Evolutionary conservation across 2,888 invertebrate species (phyloP), one percentile per base, ranked within the genome.

Genomic region (Erebia palarica): DNA sequence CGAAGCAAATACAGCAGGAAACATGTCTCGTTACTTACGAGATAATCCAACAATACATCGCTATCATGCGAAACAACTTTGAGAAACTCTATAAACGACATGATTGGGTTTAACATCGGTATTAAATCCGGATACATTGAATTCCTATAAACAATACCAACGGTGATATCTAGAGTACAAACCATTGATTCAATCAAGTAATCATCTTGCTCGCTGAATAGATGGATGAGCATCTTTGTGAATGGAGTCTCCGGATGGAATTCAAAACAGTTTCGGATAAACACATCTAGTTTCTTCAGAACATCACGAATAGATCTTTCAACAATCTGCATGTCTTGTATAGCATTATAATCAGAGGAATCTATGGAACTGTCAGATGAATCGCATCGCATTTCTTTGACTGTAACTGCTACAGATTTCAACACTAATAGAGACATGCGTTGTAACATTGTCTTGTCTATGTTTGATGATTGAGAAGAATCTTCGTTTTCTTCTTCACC

Each of bases 111-210:
- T 65, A 98, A 90, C 95, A 97, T 96, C 7, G 95, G 95, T 78
- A 97, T 95, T 77, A 97, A 92, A 86, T 97, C 97, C 1, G 96
- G 96, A 79, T 96, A 96, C 72, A 96, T 95, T 0, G 96, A 96
- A 81, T 97, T 96, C 66, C 97, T 95, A 83, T 97, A 96, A 42
- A 96, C 96, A 70, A 98, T 96, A 57, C 97, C 97, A 36, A 96
- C 96, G 0, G 97, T 97, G 61, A 98, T 97, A 86, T 98, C 98
- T 65, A 98, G 88, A 53, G 97, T 97, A 85, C 98, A 98, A 9
- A 98, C 97, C 97, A 98, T 97, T 3, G 97, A 96, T 91, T 98
- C 98, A 72, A 98, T 97, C 78, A 98, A 90, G 81, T 97, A 97
- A 87, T 98, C 98, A 83, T 98, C 98, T 86, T 98, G 98, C 87